Percentiles rank a stretch among this genome's conserved stretches.
These are phyloP conservation scores for Lithodes maja DNA, from an alignment of 2,888 invertebrate species.

Conservation along the genomic window DNA sequence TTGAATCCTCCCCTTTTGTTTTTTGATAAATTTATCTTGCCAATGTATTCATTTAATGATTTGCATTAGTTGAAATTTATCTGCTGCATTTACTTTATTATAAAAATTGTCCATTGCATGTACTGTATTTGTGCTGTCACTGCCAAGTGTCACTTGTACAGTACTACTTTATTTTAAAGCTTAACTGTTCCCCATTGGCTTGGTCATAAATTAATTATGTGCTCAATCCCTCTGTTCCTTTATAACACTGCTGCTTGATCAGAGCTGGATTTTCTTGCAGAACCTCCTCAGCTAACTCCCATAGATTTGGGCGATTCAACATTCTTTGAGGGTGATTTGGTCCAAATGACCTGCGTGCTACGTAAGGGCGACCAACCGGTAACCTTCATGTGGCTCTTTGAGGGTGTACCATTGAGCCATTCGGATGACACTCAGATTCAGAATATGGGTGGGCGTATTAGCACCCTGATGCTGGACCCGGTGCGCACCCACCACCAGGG, in stretches of 20 bases:
- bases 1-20: too few relatives aligned
- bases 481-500: constrained; percentile 80
- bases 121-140: background rate
- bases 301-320: constrained; percentile 62
- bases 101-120: background rate
- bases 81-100: background rate
- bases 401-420: constrained; percentile 73
- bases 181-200: background rate
- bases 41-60: too few relatives aligned
- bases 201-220: background rate
- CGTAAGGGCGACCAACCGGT: constrained; percentile 82
- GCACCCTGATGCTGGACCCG: constrained; percentile 82
- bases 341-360: constrained; percentile 67
- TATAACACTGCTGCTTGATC: constrained; percentile 22
- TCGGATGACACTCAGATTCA: constrained; percentile 70
- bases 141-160: background rate
- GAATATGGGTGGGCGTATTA: constrained; percentile 78
- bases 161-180: background rate
- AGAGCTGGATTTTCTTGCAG: constrained; percentile 49
- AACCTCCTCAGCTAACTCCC: constrained; percentile 62
- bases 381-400: constrained; percentile 74
- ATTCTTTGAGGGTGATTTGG: constrained; percentile 72
- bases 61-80: too few relatives aligned
- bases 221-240: constrained; percentile 51
- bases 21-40: too few relatives aligned